These are phyloP conservation scores for Drosophila pseudoananassae DNA, from an alignment of 1,140 invertebrate species.

Conservation along the genomic window DNA sequence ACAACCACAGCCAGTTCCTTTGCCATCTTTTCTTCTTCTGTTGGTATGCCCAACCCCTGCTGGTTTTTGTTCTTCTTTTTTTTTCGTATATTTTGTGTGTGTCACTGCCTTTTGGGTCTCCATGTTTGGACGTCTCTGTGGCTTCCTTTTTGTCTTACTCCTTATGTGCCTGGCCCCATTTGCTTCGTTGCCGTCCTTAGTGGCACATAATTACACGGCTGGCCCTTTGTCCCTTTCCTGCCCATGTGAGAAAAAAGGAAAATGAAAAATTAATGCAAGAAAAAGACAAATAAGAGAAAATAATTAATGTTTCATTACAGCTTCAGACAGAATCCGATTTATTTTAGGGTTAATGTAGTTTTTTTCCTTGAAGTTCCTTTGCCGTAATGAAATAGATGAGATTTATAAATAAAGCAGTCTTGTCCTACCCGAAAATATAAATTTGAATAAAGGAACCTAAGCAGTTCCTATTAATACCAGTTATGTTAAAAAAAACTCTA, in stretches of 20 bases:
- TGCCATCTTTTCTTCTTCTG: slow-evolving; percentile 10
- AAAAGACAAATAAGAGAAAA: slow-evolving; percentile 37
- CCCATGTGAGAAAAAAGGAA: slow-evolving; percentile 15
- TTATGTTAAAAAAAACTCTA: too few relatives aligned
- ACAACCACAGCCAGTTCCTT: slow-evolving; percentile 31
- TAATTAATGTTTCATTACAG: slow-evolving; percentile 39
- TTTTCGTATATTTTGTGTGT: slow-evolving; percentile 20
- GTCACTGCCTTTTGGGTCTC: slow-evolving; percentile 45
- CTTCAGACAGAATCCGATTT: slow-evolving; percentile 9
- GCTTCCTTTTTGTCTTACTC: slow-evolving; percentile 34
- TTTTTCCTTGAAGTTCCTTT: not conserved
- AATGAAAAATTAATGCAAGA: slow-evolving; percentile 64
- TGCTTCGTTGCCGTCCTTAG: slow-evolving; percentile 66
- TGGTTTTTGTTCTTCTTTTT: slow-evolving; percentile 24
- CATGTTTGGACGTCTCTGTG: slow-evolving; percentile 37
- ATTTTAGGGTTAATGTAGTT: slow-evolving; percentile 35
- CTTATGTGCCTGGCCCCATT: slow-evolving; percentile 62
- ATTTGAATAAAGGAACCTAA: too few relatives aligned
- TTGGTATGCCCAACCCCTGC: slow-evolving; percentile 14
- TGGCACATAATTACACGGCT: slow-evolving; percentile 72
- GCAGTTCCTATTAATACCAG: too few relatives aligned
- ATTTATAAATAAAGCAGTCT: too few relatives aligned
- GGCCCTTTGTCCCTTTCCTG: slow-evolving; percentile 4
- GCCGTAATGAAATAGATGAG: slow-evolving; percentile 6
- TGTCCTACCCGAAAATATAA: too few relatives aligned